Evolutionary conservation across 1,140 invertebrate species (phyloP), one percentile per base, ranked within the genome.

Genomic region (Cherax destructor): DNA sequence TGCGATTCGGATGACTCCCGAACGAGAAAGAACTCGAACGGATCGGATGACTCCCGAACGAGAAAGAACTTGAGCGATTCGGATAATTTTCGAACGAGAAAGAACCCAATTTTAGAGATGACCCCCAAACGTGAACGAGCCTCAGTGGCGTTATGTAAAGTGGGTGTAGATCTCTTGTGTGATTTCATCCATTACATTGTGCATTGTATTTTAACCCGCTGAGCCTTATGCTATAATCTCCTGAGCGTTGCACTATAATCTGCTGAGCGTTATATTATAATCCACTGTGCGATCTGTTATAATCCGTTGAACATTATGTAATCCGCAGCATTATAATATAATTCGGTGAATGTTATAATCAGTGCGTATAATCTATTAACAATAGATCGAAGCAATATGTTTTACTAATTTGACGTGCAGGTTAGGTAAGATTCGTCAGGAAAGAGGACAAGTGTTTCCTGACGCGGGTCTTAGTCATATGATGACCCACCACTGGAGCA

Each of bases 331-430:
- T 83, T 83, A 83, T 69, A 83, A 83, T 83, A 59, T 61, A 83
- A 69, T 83, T 61, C 69, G 59, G 30, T 24, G 81, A 49, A 83
- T 49, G 61, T 83, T 83, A 61, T 83, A 16, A 83, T 83, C 59
- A 49, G 61, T 69, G 81, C 47, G 59, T 11, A 69, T 83, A 83
- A 83, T 83, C 49, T 61, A 83, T 83, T 41, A 41, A 7, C 11
- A n/a, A 4, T 5, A 83, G 61, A 65, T 72, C 81, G 21, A 1
- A 13, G 59, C 24, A 10, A 49, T 59, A 83, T 65, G 49, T 16
- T 41, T n/a, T 41, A 41, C 2, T 41, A 41, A 41, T 41, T 41
- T 41, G 30, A 41, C 30, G 30, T 41, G 30, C 30, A 41, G 0
- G 30, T 41, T 41, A 41, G 30, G 30, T 1, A 41, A 41, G 30